Conservation (phyloP, 2,888 invertebrate species). For the Selenia dentaria region DNA sequence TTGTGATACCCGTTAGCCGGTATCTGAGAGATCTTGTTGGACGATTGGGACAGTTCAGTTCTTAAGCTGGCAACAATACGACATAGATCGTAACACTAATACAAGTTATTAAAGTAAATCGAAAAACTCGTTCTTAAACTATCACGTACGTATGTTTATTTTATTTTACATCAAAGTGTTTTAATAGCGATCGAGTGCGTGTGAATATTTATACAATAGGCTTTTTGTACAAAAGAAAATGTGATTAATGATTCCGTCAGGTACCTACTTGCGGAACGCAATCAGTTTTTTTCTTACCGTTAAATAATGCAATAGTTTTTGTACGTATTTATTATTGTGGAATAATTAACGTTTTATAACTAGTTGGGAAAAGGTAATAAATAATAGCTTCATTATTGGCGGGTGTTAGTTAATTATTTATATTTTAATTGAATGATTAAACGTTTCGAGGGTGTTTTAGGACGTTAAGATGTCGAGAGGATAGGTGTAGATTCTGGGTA, state of each 20-base stretch:
- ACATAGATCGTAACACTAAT: no score
- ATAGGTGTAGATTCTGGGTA: no score
- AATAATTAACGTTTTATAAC: constrained; percentile 4
- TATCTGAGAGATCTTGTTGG: no score
- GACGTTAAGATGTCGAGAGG: no score
- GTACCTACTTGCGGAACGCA: constrained; percentile 6
- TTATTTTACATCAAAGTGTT: constrained; percentile 14
- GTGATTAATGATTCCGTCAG: constrained; percentile 14
- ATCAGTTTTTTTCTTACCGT: constrained; percentile 7
- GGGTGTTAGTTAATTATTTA: no score
- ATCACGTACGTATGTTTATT: constrained; percentile 2
- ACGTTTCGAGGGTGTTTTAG: no score
- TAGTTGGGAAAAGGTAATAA: no score
- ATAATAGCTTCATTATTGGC: no score
- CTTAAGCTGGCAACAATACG: no score
- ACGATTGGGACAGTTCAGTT: no score
- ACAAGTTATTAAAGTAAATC: neutral
- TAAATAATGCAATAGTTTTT: constrained; percentile 4
- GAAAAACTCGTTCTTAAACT: neutral
- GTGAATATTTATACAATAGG: constrained; percentile 30
- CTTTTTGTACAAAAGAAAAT: constrained; percentile 26
- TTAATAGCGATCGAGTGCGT: constrained; percentile 24
- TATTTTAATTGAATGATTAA: no score
- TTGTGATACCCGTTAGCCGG: no score
- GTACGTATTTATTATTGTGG: neutral